Conservation (phyloP, 2,113 vertebrate species). For the Tauraco erythrolophus region DNA sequence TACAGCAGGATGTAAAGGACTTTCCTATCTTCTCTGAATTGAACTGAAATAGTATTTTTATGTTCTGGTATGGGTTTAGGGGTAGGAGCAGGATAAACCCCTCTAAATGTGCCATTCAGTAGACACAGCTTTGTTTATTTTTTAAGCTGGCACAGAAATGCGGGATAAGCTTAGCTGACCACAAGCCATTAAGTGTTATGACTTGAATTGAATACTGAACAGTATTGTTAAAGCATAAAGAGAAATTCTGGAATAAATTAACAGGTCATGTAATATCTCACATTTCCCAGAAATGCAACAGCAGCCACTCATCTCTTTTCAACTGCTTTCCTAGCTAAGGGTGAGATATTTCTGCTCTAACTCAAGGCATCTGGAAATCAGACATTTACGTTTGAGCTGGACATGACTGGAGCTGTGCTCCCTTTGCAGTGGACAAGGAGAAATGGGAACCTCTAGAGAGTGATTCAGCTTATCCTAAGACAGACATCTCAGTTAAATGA, state of each 20-base stretch:
- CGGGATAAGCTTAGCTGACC: conserved; percentile 26
- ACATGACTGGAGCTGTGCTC: not conserved
- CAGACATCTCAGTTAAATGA: not conserved
- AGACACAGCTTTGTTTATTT: conserved; percentile 41
- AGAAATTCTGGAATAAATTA: conserved; percentile 53
- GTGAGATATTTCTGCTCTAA: conserved; percentile 28
- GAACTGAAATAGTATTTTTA: not conserved
- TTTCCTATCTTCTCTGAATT: not conserved
- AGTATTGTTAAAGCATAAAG: conserved; percentile 63
- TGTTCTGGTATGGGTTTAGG: not conserved
- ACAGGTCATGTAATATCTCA: conserved; percentile 24
- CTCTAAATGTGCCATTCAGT: conserved; percentile 1
- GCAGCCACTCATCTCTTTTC: conserved; percentile 22
- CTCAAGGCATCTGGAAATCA: not conserved
- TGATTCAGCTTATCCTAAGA: not conserved
- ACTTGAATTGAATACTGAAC: conserved; percentile 56
- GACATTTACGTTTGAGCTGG: not conserved
- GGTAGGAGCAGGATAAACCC: not conserved
- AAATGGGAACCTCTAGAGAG: not conserved
- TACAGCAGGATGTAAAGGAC: not conserved
- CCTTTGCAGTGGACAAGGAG: not conserved
- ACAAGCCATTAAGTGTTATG: conserved; percentile 19
- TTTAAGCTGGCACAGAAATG: conserved; percentile 15
- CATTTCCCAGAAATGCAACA: conserved; percentile 49
- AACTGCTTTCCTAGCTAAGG: not conserved